Percentiles rank a stretch among this genome's conserved stretches.
phyloP scores from a whole-genome alignment of 1,140 invertebrate species.

The Cydia amplana region DNA sequence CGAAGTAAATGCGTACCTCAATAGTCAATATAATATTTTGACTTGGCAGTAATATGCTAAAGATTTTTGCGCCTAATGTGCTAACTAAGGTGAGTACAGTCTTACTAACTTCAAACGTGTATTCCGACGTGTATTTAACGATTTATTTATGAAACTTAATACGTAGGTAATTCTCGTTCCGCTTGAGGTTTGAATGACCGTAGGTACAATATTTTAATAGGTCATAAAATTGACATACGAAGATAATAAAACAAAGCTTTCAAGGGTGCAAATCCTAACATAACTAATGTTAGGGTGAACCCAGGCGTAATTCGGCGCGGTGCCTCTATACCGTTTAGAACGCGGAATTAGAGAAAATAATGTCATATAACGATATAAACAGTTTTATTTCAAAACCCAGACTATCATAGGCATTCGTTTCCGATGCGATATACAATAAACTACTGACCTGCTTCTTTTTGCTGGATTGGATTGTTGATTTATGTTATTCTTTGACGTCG shows the following conservation, averaged over 20 bases:
- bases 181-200: not conserved
- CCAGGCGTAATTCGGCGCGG: not conserved
- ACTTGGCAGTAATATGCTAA: not conserved
- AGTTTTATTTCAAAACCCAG: too few species aligned
- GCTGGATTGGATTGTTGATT: too few species aligned
- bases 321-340: not conserved
- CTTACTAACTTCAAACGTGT: not conserved
- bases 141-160: not conserved
- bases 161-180: too few species aligned
- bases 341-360: not conserved
- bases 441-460: too few species aligned
- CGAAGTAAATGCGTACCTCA: not conserved
- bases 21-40: not conserved
- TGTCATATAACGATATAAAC: not conserved
- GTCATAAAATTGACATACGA: conserved; percentile 17
- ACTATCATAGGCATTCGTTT: too few species aligned
- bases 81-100: too few species aligned
- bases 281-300: conserved; percentile 15
- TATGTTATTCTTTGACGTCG: too few species aligned
- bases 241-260: conserved; percentile 24
- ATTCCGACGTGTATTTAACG: not conserved
- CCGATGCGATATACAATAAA: too few species aligned
- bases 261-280: conserved; percentile 13
- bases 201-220: not conserved
- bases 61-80: not conserved